Base-by-base conservation (phyloP, 1,140 invertebrate species). In the Trichonephila clavipes region DNA sequence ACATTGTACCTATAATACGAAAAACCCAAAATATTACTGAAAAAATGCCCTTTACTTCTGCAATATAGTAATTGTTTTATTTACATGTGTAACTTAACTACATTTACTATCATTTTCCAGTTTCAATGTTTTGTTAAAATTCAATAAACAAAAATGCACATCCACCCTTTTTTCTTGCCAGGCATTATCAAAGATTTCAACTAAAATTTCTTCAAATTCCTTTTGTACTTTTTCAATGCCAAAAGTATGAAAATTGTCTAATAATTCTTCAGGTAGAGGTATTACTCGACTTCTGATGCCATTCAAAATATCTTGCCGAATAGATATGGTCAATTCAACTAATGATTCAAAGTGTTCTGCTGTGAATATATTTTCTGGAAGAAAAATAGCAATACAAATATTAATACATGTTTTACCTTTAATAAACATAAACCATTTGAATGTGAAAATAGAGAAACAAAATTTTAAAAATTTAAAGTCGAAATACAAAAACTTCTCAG, bases 201-300 rank as follows among this genome's bases (percentile, higher is more conserved):
- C 59, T 82, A 90, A 34, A 34, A 81, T n/a, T 59, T 86, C 16
- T 59, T 86, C 82, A 72, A 59, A 92, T 86, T 86, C 82, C 8
- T 69, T 16, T 2, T 28, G 24, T 0, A 92, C 91, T 69, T 83
- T 72, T 34, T 92, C 40, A 18, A 92, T 77, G 19, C 91, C 91
- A 8, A 61, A 59, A 5, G 59, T 6, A 2, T 87, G 62, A 51
- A 92, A 66, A 34, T 87, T 86, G n/a, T 14, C 21, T 40, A 92
- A 12, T 19, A 92, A 8, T 8, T 87, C 40, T 40, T 72, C 16
- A n/a, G 91, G 83, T 21, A 92, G 14, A 72, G 59, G 10, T 18
- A 92, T 40, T 69, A 10, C 2, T 16, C 83, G 64, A 87, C 87
- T 40, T 72, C 66, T 92, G 16, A 92, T 34, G 16, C 62, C 44